Conservation (phyloP, 1,140 invertebrate genomes). For the Aphelenchoides fujianensis region DNA sequence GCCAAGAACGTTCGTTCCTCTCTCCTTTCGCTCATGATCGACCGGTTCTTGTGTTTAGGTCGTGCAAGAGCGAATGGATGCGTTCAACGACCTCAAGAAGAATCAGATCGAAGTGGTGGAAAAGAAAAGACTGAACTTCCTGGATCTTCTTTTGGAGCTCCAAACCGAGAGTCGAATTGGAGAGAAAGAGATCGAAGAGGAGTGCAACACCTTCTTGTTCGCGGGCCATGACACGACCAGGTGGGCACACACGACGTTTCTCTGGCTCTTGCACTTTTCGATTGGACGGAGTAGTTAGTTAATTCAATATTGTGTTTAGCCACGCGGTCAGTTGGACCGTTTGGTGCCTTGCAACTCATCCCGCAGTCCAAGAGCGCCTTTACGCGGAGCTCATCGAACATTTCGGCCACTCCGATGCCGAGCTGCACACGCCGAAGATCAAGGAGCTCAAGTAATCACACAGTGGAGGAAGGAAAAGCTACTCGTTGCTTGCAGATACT, state of each 20-base stretch:
- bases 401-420: slow-evolving; percentile 22
- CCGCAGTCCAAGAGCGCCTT: slow-evolving; percentile 32
- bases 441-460: too few relatives aligned
- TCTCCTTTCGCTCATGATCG: too few relatives aligned
- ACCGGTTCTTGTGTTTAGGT: slow-evolving; percentile 27
- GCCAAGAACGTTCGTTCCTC: slow-evolving; percentile 69
- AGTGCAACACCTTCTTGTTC: slow-evolving; percentile 88
- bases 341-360: slow-evolving; percentile 37
- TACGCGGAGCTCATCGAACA: slow-evolving; percentile 34
- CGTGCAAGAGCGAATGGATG: slow-evolving; percentile 5
- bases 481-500: too few relatives aligned
- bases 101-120: slow-evolving; percentile 18
- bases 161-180: slow-evolving; percentile 69
- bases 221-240: too few relatives aligned
- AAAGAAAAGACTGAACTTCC: slow-evolving; percentile 72
- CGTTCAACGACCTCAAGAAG: background rate
- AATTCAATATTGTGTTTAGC: background rate
- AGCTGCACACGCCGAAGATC: background rate
- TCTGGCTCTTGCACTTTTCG: background rate
- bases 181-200: slow-evolving; percentile 80
- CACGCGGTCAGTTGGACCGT: slow-evolving; percentile 45
- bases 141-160: slow-evolving; percentile 82
- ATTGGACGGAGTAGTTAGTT: background rate
- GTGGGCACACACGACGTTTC: too few relatives aligned
- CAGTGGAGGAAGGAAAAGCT: too few relatives aligned